Evolutionary conservation across 1,140 invertebrate species (phyloP), one percentile per base, ranked within the genome.

Genomic region (Pogonognathellus flavescens): DNA sequence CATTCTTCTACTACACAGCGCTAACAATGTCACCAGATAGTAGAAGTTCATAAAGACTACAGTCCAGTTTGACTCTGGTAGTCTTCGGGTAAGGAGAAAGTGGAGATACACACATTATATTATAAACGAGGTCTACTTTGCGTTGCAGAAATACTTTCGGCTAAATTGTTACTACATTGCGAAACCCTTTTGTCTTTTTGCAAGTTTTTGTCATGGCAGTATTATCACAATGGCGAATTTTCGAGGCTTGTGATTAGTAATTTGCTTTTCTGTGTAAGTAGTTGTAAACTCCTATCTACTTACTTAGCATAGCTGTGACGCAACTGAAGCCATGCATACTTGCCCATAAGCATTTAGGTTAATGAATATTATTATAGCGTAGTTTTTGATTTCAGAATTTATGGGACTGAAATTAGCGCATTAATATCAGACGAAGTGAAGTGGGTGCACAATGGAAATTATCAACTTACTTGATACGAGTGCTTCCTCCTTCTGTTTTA

Each of bases 401-500:
- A 31, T 66, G 22, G 22, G 22, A 20, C 62, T 25, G 1, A 8
- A 10, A 25, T 20, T 14, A 25, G 20, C 5, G 9, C 1, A 4
- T 9, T 66, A 31, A 66, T 66, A 14, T 31, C 25, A 25, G 22
- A 20, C 14, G 20, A 13, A 25, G 16, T 14, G 16, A 11, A 55
- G 3, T 66, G 62, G 25, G 25, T 66, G 31, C 62, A 66, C 25
- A 66, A 66, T 66, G 25, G 25, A 66, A 66, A 31, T 66, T n/a
- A 6, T 1, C 8, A 66, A 50, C 70, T 83, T 80, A 88, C 87
- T 86, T 88, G 62, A 88, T 85, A 22, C 87, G 82, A 49, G 80
- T 76, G 55, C 82, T 85, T 49, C 88, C 86, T 50, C 81, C 81
- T 14, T 80, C 66, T 10, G 53, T 25, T 25, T 50, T 53, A n/a